These are phyloP conservation scores for Octodonta nipae DNA, from an alignment of 2,888 invertebrate genomes.

Conservation along the genomic window DNA sequence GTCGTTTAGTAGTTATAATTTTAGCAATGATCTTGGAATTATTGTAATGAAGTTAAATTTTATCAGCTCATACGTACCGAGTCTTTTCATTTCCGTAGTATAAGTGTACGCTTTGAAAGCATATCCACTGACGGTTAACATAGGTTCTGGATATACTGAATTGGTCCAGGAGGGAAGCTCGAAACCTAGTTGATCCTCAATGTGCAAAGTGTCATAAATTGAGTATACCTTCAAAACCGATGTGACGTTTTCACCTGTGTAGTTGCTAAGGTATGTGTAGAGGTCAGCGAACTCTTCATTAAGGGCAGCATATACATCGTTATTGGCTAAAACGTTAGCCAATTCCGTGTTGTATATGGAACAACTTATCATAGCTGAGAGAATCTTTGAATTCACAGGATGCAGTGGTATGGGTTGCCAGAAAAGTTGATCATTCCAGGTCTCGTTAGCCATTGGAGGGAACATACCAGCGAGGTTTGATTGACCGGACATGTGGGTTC, in stretches of 20 bases:
- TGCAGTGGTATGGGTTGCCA: constrained; percentile 68
- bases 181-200: constrained; percentile 7
- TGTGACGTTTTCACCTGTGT: constrained; percentile 5
- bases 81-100: not conserved
- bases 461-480: constrained; percentile 60
- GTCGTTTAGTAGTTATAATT: too few species aligned
- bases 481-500: constrained; percentile 73
- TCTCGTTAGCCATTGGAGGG: constrained; percentile 41
- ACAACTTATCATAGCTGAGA: constrained; percentile 1
- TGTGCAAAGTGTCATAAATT: constrained; percentile 7
- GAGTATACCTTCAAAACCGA: not conserved
- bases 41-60: too few species aligned
- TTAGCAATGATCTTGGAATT: too few species aligned
- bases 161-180: constrained; percentile 9
- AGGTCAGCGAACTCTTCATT: constrained; percentile 40
- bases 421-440: constrained; percentile 43
- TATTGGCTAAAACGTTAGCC: constrained; percentile 3
- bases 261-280: constrained; percentile 23
- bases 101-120: constrained; percentile 3
- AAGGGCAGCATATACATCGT: constrained; percentile 31
- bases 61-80: too few species aligned
- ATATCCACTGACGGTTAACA: constrained; percentile 4
- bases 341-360: constrained; percentile 1
- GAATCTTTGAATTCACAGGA: constrained; percentile 39
- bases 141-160: constrained; percentile 10